These are phyloP conservation scores for Hafferia zeledoni DNA, from an alignment of 2,797 vertebrate genomes.

Conservation along the genomic window DNA sequence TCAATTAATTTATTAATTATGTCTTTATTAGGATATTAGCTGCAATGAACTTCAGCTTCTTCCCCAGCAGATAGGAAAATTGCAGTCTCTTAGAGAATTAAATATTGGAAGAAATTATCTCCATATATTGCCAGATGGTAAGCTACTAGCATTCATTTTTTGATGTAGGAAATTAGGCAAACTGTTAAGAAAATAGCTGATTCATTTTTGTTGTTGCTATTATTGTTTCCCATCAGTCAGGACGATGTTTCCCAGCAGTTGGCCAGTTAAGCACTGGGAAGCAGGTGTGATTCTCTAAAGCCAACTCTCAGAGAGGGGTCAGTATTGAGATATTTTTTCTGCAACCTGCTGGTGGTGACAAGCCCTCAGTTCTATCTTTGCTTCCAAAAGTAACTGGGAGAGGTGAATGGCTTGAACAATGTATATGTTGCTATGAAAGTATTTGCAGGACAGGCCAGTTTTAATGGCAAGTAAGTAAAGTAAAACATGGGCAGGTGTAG, in stretches of 20 bases:
- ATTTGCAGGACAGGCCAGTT: neutral
- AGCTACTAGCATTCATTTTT: conserved; percentile 20
- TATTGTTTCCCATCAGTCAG: neutral
- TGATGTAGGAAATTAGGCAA: neutral
- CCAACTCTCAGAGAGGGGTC: conserved; percentile 62
- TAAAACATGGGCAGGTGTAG: neutral
- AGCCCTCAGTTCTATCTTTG: neutral
- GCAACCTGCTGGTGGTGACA: neutral
- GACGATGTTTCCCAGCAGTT: neutral
- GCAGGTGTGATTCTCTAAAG: neutral
- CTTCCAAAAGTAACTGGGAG: neutral
- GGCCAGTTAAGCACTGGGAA: conserved; percentile 31
- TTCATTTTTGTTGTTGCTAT: neutral
- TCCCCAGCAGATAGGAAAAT: conserved; percentile 89
- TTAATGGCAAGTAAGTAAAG: neutral
- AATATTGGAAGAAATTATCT: conserved; percentile 94
- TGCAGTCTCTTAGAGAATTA: conserved; percentile 88
- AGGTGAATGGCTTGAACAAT: neutral
- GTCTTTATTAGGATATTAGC: conserved; percentile 85
- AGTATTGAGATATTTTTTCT: neutral
- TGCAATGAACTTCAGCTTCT: conserved; percentile 93
- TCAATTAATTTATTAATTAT: neutral
- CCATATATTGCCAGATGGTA: conserved; percentile 88
- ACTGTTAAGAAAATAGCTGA: neutral
- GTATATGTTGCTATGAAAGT: neutral